phyloP scores from a whole-genome alignment of 2,888 invertebrate species.

The Calliopum simillimum region DNA sequence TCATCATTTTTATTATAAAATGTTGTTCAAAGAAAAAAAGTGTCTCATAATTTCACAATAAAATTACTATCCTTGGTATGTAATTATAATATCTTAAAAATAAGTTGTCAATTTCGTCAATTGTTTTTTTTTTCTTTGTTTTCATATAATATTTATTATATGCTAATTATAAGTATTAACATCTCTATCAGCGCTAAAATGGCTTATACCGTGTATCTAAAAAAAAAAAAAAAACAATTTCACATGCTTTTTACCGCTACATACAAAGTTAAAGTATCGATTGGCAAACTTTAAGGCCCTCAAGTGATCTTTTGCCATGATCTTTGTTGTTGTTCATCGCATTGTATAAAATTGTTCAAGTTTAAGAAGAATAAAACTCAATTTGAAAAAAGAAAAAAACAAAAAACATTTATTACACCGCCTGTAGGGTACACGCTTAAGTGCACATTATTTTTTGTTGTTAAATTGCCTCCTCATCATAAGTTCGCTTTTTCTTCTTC shows the following conservation, averaged over 20 bases:
- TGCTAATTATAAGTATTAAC: conserved; percentile 26
- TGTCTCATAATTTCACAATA: no score
- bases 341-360: no score
- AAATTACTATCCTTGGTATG: no score
- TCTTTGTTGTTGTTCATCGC: neutral
- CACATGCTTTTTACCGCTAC: neutral
- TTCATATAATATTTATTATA: conserved; percentile 39
- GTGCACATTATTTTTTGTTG: neutral
- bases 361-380: no score
- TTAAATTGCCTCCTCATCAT: conserved; percentile 34
- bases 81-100: no score
- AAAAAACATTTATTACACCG: conserved; percentile 18
- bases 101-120: neutral
- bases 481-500: neutral
- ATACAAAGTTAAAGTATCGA: conserved; percentile 41
- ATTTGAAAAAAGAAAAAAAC: no score
- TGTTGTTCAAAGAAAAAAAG: no score
- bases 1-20: no score
- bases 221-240: no score
- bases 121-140: conserved; percentile 37
- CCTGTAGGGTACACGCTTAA: conserved; percentile 27
- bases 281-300: conserved; percentile 40
- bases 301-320: conserved; percentile 4
- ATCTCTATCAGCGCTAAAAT: conserved; percentile 27
- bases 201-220: no score